phyloP scores from a whole-genome alignment of 2,797 vertebrate species.

The Leptatherina wallacei region DNA sequence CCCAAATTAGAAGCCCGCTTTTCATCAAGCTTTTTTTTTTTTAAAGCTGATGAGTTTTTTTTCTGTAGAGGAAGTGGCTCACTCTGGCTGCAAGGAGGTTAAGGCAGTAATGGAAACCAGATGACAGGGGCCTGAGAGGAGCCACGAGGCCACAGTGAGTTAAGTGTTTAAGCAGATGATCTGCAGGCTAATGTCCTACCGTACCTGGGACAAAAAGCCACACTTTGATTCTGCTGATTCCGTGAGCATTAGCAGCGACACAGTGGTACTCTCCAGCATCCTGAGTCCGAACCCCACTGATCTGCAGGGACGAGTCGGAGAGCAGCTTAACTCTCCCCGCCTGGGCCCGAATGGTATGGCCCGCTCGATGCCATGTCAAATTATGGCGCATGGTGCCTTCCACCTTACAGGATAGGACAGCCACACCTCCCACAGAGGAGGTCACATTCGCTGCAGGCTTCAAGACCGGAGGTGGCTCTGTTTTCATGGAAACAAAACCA shows the following conservation, averaged over 20 bases:
- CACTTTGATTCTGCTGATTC: constrained; percentile 76
- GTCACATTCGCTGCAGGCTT: constrained; percentile 84
- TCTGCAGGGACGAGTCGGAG: constrained; percentile 85
- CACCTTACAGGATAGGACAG: constrained; percentile 85
- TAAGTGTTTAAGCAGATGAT: constrained; percentile 74
- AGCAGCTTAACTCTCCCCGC: constrained; percentile 78
- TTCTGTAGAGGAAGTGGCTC: constrained; percentile 62
- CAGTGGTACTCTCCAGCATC: constrained; percentile 89
- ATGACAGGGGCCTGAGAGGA: constrained; percentile 62
- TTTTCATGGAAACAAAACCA: constrained; percentile 36
- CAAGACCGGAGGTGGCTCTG: constrained; percentile 88
- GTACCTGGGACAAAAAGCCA: constrained; percentile 92
- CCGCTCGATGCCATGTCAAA: constrained; percentile 87
- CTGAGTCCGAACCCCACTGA: constrained; percentile 69
- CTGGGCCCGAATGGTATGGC: constrained; percentile 57
- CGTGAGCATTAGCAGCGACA: constrained; percentile 79
- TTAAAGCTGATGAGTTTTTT: constrained; percentile 49
- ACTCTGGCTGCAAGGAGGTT: constrained; percentile 55
- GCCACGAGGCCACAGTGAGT: constrained; percentile 52
- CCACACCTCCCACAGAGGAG: constrained; percentile 78
- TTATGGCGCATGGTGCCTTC: constrained; percentile 86
- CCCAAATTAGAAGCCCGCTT: constrained; percentile 41
- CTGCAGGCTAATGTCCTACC: constrained; percentile 29
- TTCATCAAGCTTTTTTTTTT: constrained; percentile 50
- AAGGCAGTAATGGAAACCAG: constrained; percentile 78